Conservation (phyloP, 2,113 vertebrate genomes). For the Nesoenas mayeri region DNA sequence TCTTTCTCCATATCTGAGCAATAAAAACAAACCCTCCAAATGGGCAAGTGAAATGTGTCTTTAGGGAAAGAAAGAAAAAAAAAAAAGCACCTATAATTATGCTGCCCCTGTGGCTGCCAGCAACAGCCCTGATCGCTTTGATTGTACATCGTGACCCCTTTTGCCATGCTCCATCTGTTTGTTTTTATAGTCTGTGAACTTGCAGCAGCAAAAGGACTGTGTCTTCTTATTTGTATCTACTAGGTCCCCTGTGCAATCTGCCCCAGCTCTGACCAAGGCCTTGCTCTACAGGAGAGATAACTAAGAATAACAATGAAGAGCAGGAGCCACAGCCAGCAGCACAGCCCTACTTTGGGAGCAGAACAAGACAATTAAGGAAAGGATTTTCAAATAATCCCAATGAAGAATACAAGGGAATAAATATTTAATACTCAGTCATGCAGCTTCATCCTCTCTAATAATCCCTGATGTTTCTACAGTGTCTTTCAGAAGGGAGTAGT, state of each 20-base stretch:
- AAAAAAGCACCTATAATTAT: not conserved
- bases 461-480: not conserved
- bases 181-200: not conserved
- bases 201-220: not conserved
- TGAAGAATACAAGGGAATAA: conserved; percentile 24
- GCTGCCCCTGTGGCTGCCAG: not conserved
- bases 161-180: conserved; percentile 37
- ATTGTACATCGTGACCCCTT: conserved; percentile 21
- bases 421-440: conserved; percentile 2
- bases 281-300: not conserved
- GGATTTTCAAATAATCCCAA: conserved; percentile 25
- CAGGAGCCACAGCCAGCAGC: not conserved
- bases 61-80: not conserved
- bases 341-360: not conserved
- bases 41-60: not conserved
- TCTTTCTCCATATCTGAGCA: not conserved
- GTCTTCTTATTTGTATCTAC: not conserved
- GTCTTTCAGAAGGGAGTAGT: not conserved
- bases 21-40: not conserved
- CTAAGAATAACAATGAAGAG: not conserved
- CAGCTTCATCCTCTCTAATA: not conserved
- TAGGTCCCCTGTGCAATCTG: not conserved
- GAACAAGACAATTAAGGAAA: conserved; percentile 26
- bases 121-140: not conserved
- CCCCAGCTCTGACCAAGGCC: not conserved